A percentile compares a stretch with the other conserved stretches of the same genome.
phyloP scores from a whole-genome alignment of 2,797 vertebrate species.

The Silurus aristotelis region DNA sequence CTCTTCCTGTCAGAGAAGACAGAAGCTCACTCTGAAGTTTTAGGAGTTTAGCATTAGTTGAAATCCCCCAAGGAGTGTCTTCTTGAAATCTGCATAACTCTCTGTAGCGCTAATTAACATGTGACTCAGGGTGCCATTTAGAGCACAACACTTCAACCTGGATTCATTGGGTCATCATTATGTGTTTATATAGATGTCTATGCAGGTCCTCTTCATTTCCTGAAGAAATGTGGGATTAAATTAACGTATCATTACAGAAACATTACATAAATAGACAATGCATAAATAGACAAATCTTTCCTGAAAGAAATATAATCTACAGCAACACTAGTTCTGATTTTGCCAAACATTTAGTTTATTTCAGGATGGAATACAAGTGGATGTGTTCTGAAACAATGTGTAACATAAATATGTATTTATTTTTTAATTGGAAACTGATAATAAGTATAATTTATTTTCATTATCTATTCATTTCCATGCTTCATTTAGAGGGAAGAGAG shows the following conservation, averaged over 20 bases:
- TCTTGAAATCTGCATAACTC: constrained; percentile 58
- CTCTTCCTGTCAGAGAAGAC: constrained; percentile 52
- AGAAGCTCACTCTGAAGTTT: constrained; percentile 47
- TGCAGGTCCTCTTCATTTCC: constrained; percentile 27
- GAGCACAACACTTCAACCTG: constrained; percentile 47
- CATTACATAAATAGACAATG: constrained; percentile 11
- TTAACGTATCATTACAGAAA: constrained; percentile 14
- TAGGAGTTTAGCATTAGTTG: constrained; percentile 45
- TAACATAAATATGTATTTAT: not conserved
- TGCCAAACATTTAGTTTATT: not conserved
- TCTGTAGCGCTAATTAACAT: constrained; percentile 68
- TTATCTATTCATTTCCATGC: not conserved
- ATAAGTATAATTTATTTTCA: not conserved
- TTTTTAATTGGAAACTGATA: not conserved
- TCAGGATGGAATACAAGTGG: not conserved
- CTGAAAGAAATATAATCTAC: not conserved
- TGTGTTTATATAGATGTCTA: constrained; percentile 47
- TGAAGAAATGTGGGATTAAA: constrained; percentile 5
- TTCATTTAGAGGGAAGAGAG: not conserved
- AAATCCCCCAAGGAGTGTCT: constrained; percentile 57
- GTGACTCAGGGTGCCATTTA: constrained; percentile 57
- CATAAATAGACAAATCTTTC: not conserved
- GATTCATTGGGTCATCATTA: constrained; percentile 37
- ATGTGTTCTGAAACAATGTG: not conserved
- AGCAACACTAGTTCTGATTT: not conserved